phyloP scores from a whole-genome alignment of 2,888 invertebrate species.

The Automeris io region DNA sequence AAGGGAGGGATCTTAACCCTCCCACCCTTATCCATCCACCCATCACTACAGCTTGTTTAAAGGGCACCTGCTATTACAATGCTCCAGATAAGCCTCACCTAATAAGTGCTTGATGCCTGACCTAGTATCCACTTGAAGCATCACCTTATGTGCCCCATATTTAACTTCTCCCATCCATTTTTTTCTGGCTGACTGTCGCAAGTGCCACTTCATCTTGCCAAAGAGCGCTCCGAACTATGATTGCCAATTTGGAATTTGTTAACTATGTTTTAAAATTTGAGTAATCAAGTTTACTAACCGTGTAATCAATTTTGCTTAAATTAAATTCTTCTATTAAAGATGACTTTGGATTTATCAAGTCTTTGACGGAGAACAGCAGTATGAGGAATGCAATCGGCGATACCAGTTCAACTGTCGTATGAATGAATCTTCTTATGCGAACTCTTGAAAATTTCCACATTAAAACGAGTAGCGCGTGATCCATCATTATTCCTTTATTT shows the following conservation, averaged over 20 bases:
- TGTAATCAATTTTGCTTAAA: background rate
- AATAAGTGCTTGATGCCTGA: too few relatives aligned
- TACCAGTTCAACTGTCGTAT: slow-evolving; percentile 30
- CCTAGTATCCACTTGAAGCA: too few relatives aligned
- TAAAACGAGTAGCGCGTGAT: slow-evolving; percentile 26
- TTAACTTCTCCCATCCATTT: too few relatives aligned
- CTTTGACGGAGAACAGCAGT: slow-evolving; percentile 15
- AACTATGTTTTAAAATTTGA: background rate
- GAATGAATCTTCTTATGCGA: slow-evolving; percentile 30
- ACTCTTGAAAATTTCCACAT: slow-evolving; percentile 44
- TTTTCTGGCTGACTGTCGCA: too few relatives aligned
- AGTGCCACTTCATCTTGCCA: too few relatives aligned
- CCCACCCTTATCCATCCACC: too few relatives aligned
- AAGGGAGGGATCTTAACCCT: too few relatives aligned
- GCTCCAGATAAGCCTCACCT: too few relatives aligned
- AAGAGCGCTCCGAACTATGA: too few relatives aligned
- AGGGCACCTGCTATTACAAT: too few relatives aligned
- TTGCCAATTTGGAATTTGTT: background rate
- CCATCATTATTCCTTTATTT: slow-evolving; percentile 10
- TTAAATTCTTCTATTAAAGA: background rate
- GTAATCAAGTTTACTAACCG: background rate
- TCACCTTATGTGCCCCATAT: too few relatives aligned
- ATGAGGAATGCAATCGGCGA: slow-evolving; percentile 28
- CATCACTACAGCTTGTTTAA: too few relatives aligned
- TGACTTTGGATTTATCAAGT: background rate